These are phyloP conservation scores for Acipenser transmontanus DNA, from an alignment of 2,797 vertebrate species.

Conservation along the genomic window DNA sequence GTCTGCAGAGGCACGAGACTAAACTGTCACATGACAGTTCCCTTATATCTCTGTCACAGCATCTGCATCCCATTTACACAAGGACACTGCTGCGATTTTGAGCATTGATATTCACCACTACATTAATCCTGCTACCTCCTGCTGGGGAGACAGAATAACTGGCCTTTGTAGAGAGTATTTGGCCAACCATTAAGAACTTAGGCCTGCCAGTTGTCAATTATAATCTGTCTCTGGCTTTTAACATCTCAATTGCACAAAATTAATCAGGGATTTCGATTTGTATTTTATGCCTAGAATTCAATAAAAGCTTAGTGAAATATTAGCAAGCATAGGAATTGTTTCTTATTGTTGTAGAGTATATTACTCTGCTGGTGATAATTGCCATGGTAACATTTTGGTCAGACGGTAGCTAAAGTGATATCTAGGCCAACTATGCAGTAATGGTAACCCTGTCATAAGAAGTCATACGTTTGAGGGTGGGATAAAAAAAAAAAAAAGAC, in stretches of 20 bases:
- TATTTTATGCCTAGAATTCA: too few species aligned
- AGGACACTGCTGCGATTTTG: not conserved
- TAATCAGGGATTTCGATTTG: not conserved
- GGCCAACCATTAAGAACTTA: not conserved
- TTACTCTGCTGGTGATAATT: too few species aligned
- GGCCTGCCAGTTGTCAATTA: not conserved
- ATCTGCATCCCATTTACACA: constrained; percentile 5
- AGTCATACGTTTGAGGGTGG: too few species aligned
- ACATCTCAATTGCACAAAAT: not conserved
- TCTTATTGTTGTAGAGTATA: too few species aligned
- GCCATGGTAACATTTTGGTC: not conserved
- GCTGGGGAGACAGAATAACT: not conserved
- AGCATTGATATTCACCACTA: constrained; percentile 5
- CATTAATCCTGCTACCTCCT: constrained; percentile 1
- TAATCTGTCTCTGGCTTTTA: not conserved
- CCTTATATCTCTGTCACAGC: not conserved
- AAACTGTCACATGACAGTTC: not conserved
- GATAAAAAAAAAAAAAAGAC: constrained; percentile 4
- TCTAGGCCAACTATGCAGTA: too few species aligned
- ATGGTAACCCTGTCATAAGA: too few species aligned
- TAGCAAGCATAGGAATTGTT: too few species aligned
- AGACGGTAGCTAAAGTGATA: not conserved
- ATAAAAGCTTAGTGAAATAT: too few species aligned
- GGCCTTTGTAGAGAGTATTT: not conserved
- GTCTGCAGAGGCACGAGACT: not conserved